Evolutionary conservation across 2,888 invertebrate genomes (phyloP), one percentile per base, ranked within the genome.

Genomic region (Callyntrura sp.): DNA sequence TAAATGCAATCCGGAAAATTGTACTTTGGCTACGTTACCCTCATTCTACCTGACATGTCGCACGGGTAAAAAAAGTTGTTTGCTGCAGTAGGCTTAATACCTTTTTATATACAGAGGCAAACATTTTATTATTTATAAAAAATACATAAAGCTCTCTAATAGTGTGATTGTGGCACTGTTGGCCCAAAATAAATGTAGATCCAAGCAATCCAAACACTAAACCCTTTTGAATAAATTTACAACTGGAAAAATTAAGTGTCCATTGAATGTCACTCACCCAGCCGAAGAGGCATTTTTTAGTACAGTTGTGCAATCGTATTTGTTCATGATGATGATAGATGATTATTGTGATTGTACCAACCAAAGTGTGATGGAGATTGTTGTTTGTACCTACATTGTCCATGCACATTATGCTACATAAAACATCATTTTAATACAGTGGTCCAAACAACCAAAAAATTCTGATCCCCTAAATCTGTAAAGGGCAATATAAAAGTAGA

Each of bases 221-320:
- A 45, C 20, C 79, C 86, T 65, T 86, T 86, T 86, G 68, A 86
- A 86, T 86, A 79, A 79, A 86, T 86, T 85, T 86, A 79, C 68
- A 20, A 86, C 86, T 86, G 86, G 65, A 86, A 86, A 86, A 86
- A 86, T 86, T 86, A 86, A 86, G 86, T 86, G 45, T 79, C 79
- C 86, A 2, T 86, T 86, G 17, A 79, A 55, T 65, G 45, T 78
- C 51, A 70, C 17, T 70, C 70, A 70, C 25, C 55, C 84, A 17
- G 43, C 45, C 43, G 14, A 84, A 48, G 73, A 48, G 48, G 23
- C 60, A 9, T 20, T n/a, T 65, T 45, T 48, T 12, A 14, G 14
- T 51, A 23, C 23, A 25, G 35, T 51, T 35, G 20, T 76, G 9
- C 23, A 70, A 35, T 35, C 35, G 35, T 35, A 11, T 76, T 76